These are phyloP conservation scores for Nomada ferruginata DNA, from an alignment of 2,888 invertebrate genomes.

Conservation along the genomic window DNA sequence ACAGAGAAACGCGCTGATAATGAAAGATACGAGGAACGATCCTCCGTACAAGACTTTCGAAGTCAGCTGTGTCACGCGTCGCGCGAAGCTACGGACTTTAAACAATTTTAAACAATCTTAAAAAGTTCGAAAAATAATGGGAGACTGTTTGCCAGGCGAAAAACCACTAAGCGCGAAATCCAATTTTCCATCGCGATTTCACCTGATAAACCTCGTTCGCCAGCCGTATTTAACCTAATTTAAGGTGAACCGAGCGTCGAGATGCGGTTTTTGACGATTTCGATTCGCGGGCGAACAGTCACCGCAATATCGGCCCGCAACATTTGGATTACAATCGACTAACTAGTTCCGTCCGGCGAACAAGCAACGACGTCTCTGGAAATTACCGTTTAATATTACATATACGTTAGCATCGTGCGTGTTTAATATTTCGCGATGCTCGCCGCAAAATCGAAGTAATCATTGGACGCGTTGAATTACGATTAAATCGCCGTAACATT, in stretches of 20 bases:
- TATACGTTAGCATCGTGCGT: background rate
- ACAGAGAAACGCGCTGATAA: background rate
- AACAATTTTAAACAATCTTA: too few relatives aligned
- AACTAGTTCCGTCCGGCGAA: background rate
- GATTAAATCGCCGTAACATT: slow-evolving; percentile 8
- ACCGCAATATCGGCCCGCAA: background rate
- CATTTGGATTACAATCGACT: background rate
- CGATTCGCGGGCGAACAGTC: too few relatives aligned
- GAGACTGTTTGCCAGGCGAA: background rate
- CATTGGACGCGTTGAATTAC: background rate
- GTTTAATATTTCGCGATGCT: slow-evolving; percentile 16
- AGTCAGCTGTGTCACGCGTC: too few relatives aligned
- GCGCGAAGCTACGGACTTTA: too few relatives aligned
- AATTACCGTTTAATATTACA: slow-evolving; percentile 8
- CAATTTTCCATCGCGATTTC: slow-evolving; percentile 28
- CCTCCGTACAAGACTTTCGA: too few relatives aligned
- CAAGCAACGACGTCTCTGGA: background rate
- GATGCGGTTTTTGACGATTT: too few relatives aligned
- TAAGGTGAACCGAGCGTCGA: background rate
- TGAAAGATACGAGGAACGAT: background rate
- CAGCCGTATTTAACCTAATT: background rate
- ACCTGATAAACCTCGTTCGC: slow-evolving; percentile 7
- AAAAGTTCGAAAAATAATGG: too few relatives aligned
- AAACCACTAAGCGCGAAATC: background rate
- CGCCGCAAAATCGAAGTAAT: background rate